These are phyloP conservation scores for Microplitis mediator DNA, from an alignment of 1,140 invertebrate species.

Conservation along the genomic window DNA sequence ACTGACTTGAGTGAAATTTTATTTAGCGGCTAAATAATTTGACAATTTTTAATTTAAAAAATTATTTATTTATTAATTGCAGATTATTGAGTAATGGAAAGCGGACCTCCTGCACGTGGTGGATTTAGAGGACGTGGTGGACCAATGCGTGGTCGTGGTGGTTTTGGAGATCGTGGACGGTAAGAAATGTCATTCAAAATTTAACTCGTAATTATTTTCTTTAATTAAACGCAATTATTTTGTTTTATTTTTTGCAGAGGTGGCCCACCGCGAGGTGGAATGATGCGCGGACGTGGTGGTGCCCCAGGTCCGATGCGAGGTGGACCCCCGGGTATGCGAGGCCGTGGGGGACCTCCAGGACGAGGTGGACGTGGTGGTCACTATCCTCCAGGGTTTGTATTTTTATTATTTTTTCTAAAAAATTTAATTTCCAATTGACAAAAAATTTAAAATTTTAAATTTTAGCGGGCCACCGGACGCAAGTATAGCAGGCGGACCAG, in stretches of 20 bases:
- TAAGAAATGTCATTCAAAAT: constrained; percentile 24
- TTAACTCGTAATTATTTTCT: neutral
- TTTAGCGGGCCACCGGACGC: constrained; percentile 53
- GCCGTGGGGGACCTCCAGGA: constrained; percentile 53
- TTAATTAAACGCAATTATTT: neutral
- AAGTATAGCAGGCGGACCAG: constrained; percentile 46
- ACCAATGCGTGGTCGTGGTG: constrained; percentile 54
- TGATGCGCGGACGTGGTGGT: constrained; percentile 53
- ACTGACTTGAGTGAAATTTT: neutral
- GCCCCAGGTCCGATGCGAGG: constrained; percentile 53
- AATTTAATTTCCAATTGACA: neutral
- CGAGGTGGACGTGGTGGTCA: constrained; percentile 56
- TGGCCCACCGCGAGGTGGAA: constrained; percentile 54
- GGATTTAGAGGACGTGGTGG: constrained; percentile 53
- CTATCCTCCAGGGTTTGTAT: constrained; percentile 54
- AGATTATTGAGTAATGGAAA: constrained; percentile 46
- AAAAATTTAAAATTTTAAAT: constrained; percentile 5
- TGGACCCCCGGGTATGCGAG: constrained; percentile 54
- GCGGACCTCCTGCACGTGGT: constrained; percentile 48
- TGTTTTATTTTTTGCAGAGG: constrained; percentile 42
- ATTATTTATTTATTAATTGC: neutral
- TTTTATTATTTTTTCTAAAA: neutral
- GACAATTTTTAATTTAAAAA: too few species aligned
- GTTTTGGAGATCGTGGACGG: constrained; percentile 56
- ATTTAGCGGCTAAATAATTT: neutral